Evolutionary conservation across 2,888 invertebrate species (phyloP).

Genomic region (Eristalis arbustorum): DNA sequence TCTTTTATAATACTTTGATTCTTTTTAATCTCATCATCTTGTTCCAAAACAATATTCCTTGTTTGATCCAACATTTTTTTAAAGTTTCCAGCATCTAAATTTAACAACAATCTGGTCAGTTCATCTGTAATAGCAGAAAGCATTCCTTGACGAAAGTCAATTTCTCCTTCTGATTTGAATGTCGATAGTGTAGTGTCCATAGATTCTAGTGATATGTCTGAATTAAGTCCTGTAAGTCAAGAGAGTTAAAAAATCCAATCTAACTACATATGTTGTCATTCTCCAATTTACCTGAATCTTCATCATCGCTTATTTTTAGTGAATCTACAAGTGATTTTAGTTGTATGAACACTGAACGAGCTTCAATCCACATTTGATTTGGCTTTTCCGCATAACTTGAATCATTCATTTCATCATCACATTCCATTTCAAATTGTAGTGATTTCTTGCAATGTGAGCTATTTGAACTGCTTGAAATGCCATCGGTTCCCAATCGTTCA

Average conservation of each 20-base stretch:
- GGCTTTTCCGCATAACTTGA: slow-evolving; percentile 80
- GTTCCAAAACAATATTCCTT: slow-evolving; percentile 87
- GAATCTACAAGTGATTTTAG: slow-evolving; percentile 87
- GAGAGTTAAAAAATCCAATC: not conserved
- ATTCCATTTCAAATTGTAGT: slow-evolving; percentile 94
- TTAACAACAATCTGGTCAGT: slow-evolving; percentile 86
- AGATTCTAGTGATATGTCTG: slow-evolving; percentile 85
- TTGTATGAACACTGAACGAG: slow-evolving; percentile 87
- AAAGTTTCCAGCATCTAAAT: slow-evolving; percentile 87
- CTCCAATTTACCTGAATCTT: slow-evolving; percentile 83
- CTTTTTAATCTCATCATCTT: slow-evolving; percentile 90
- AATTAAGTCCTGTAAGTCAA: slow-evolving; percentile 83
- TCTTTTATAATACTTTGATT: slow-evolving; percentile 90
- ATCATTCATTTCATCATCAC: slow-evolving; percentile 85
- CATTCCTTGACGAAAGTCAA: slow-evolving; percentile 84
- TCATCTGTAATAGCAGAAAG: slow-evolving; percentile 88
- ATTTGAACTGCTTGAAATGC: slow-evolving; percentile 74
- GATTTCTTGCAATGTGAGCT: slow-evolving; percentile 82
- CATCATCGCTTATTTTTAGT: slow-evolving; percentile 88
- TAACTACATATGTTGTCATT: too few species aligned
- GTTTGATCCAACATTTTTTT: slow-evolving; percentile 89
- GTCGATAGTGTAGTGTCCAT: slow-evolving; percentile 81
- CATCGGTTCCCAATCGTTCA: slow-evolving; percentile 84
- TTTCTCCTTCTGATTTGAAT: slow-evolving; percentile 77
- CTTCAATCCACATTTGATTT: slow-evolving; percentile 84